phyloP scores from a whole-genome alignment of 2,888 invertebrate genomes.

The Watsonalla binaria region DNA sequence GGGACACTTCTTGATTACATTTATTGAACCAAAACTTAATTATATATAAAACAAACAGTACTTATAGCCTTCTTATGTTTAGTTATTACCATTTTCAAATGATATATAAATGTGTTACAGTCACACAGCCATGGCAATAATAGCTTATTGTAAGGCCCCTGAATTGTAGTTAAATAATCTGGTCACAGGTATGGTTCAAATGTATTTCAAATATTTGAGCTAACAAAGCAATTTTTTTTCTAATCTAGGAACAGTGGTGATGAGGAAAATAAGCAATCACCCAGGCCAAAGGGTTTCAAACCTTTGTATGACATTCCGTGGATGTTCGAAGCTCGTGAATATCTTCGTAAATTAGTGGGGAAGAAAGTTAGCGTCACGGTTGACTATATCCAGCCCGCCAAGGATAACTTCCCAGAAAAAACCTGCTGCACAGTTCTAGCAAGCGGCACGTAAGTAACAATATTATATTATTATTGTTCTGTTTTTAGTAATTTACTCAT shows the following conservation, averaged over 20 bases:
- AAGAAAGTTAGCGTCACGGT: conserved; percentile 95
- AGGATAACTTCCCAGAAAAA: conserved; percentile 96
- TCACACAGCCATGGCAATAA: no score
- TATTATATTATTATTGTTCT: no score
- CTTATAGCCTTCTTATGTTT: no score
- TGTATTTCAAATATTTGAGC: not conserved
- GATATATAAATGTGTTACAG: no score
- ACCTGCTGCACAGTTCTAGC: conserved; percentile 94
- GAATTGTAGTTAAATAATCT: no score
- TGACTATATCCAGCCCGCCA: conserved; percentile 97
- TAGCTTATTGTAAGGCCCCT: no score
- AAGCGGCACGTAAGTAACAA: conserved; percentile 69
- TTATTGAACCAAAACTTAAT: no score
- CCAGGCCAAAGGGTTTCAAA: conserved; percentile 85
- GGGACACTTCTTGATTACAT: no score
- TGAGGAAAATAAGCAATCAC: conserved; percentile 83
- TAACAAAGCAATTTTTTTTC: conserved; percentile 4
- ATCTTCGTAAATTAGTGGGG: conserved; percentile 94
- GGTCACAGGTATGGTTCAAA: not conserved
- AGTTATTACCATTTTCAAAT: no score
- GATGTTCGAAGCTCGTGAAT: conserved; percentile 99
- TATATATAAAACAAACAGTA: no score
- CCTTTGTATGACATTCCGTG: conserved; percentile 98
- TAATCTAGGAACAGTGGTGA: conserved; percentile 65
- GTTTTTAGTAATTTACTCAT: no score